Conservation (phyloP, 2,888 invertebrate species). For the Anagyrus pseudococci region DNA sequence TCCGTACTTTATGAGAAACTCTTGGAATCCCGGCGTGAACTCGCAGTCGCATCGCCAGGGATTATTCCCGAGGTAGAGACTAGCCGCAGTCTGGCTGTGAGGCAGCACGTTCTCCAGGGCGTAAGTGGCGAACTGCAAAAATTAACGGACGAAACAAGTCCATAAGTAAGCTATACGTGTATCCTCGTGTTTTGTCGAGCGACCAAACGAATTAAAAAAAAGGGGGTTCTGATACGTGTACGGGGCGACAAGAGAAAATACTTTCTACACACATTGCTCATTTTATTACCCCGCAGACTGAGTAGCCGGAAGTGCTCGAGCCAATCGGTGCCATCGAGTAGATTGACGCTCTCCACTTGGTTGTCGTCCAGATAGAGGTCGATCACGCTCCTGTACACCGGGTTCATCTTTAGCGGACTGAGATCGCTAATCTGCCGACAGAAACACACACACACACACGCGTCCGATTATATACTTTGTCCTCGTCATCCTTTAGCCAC, state of each 20-base stretch:
- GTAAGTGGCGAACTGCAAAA: conserved; percentile 75
- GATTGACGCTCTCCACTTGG: conserved; percentile 70
- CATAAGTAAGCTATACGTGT: not conserved
- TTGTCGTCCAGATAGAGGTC: conserved; percentile 83
- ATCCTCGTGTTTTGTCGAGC: not conserved
- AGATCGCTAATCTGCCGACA: conserved; percentile 69
- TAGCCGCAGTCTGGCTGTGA: conserved; percentile 73
- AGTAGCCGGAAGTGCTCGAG: conserved; percentile 77
- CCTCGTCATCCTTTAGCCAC: no score
- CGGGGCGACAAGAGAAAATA: conserved; percentile 5
- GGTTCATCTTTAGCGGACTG: conserved; percentile 70
- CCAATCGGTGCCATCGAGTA: conserved; percentile 81
- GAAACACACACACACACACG: no score
- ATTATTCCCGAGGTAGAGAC: conserved; percentile 76
- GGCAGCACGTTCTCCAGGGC: conserved; percentile 81
- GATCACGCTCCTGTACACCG: conserved; percentile 71
- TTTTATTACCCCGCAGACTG: conserved; percentile 76
- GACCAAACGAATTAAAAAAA: not conserved
- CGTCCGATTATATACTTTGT: no score
- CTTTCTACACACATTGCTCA: conserved; percentile 69
- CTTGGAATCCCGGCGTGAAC: conserved; percentile 76
- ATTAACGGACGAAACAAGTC: conserved; percentile 13
- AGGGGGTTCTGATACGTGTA: not conserved
- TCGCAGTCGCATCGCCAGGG: conserved; percentile 86
- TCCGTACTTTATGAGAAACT: conserved; percentile 67